Conservation (phyloP, 1,140 invertebrate species). For the Holotrichia oblita region DNA sequence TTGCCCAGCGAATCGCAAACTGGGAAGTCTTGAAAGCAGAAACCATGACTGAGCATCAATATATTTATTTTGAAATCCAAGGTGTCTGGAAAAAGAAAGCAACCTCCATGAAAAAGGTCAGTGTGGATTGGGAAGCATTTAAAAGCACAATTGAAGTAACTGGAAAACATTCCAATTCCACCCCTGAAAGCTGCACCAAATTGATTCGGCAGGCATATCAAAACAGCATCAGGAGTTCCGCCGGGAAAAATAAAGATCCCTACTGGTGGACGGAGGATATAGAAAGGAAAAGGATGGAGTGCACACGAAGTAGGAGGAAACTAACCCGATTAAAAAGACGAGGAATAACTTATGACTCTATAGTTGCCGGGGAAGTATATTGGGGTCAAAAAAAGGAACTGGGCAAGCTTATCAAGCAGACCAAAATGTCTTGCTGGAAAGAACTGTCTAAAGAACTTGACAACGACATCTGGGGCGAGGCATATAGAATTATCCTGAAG, state of each 20-base stretch:
- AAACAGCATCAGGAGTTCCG: background rate
- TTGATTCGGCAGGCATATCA: background rate
- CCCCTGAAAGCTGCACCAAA: background rate
- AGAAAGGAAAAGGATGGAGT: background rate
- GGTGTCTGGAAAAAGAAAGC: background rate
- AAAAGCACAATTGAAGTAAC: background rate
- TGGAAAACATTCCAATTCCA: background rate
- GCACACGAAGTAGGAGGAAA: background rate
- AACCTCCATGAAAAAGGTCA: background rate
- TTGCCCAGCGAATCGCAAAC: slow-evolving; percentile 23
- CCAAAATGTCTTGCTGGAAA: background rate
- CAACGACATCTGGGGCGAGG: too few relatives aligned
- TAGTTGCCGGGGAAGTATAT: background rate
- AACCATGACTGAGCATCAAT: slow-evolving; percentile 9
- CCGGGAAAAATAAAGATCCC: background rate
- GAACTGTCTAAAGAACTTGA: background rate
- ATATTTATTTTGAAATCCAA: slow-evolving; percentile 24
- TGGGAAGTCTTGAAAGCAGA: slow-evolving; percentile 6
- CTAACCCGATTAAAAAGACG: background rate
- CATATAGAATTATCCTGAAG: too few relatives aligned
- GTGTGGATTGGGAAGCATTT: background rate
- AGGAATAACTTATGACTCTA: background rate
- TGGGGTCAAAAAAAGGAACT: background rate
- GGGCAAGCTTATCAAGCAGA: background rate
- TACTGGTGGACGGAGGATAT: slow-evolving; percentile 12